These are phyloP conservation scores for Pteruthius melanotis DNA, from an alignment of 2,113 vertebrate species.

Conservation along the genomic window DNA sequence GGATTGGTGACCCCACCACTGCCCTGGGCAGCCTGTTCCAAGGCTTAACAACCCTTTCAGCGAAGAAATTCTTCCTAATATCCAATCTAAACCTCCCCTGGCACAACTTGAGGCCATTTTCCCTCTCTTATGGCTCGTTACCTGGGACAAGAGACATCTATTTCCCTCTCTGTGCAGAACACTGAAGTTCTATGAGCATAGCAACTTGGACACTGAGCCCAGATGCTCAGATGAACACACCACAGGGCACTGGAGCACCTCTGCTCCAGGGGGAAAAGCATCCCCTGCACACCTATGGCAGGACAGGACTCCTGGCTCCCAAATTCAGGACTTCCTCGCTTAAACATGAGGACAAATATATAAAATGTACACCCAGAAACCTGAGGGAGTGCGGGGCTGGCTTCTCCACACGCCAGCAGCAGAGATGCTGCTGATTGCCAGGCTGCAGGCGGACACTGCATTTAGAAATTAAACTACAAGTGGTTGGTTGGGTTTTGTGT, in stretches of 20 bases:
- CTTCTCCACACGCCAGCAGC: neutral
- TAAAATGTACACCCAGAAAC: accelerated
- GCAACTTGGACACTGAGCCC: accelerated
- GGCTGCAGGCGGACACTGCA: neutral
- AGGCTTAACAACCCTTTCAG: neutral
- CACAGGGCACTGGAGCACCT: neutral
- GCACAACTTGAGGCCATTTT: neutral
- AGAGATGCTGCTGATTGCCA: neutral
- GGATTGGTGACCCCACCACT: neutral
- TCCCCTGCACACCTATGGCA: neutral
- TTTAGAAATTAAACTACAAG: neutral
- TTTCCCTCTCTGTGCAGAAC: neutral
- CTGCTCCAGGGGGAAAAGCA: neutral
- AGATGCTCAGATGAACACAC: neutral
- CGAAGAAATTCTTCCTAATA: neutral
- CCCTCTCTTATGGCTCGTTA: neutral
- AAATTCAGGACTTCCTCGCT: accelerated
- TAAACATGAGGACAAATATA: neutral
- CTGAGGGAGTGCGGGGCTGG: neutral
- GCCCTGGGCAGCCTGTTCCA: neutral
- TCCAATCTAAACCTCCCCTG: neutral
- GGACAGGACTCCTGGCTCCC: neutral
- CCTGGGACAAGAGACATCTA: neutral
- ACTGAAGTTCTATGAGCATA: accelerated
- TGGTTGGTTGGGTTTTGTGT: neutral